Evolutionary conservation across 2,113 vertebrate genomes (phyloP).

Genomic region (Corythaeola cristata): DNA sequence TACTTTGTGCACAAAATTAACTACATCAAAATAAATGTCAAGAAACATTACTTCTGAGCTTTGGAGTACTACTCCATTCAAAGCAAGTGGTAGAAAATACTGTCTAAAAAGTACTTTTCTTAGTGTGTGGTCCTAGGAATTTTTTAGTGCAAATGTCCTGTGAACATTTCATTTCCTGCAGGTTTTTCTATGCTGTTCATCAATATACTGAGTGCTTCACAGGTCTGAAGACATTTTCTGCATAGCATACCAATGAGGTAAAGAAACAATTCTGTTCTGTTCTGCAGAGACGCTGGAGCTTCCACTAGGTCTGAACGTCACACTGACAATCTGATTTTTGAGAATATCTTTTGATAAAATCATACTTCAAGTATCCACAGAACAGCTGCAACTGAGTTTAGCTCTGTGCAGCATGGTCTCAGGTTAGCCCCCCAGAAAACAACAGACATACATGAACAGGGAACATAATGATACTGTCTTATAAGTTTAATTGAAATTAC

Average conservation of each 20-base stretch:
- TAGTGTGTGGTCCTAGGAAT: background rate
- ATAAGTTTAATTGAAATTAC: background rate
- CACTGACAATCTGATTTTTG: background rate
- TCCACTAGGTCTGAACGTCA: background rate
- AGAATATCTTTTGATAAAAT: background rate
- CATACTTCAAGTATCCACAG: background rate
- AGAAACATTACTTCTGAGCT: background rate
- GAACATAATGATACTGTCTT: background rate
- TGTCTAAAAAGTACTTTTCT: background rate
- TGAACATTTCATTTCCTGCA: slow-evolving; percentile 19
- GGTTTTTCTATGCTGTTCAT: background rate
- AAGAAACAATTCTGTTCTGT: background rate
- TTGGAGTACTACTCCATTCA: background rate
- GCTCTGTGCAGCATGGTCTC: background rate
- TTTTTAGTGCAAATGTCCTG: background rate
- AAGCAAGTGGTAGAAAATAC: background rate
- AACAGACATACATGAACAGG: background rate
- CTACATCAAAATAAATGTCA: background rate
- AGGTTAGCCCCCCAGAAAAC: background rate
- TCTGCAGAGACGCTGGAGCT: background rate
- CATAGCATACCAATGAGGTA: background rate
- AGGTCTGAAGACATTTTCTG: background rate
- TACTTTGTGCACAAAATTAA: background rate
- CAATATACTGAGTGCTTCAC: background rate
- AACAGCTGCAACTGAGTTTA: background rate